phyloP scores from a whole-genome alignment of 2,888 invertebrate genomes.

The Philhelius pedissequus region DNA sequence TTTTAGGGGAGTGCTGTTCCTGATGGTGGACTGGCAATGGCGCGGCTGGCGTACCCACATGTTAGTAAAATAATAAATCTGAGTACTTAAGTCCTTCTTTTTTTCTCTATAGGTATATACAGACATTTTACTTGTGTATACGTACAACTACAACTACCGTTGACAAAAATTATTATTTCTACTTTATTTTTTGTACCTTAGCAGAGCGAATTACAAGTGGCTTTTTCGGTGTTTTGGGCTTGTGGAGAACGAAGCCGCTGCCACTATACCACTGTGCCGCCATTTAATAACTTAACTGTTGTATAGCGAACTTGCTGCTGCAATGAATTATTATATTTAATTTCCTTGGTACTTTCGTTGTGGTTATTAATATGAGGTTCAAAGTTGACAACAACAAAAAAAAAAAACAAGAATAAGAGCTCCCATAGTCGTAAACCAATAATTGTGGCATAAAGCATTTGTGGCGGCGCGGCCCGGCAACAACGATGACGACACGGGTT shows the following conservation, averaged over 20 bases:
- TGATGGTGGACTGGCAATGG: neutral
- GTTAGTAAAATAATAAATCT: slow-evolving; percentile 58
- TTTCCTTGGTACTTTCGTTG: slow-evolving; percentile 68
- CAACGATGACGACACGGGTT: neutral
- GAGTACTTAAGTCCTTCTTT: slow-evolving; percentile 45
- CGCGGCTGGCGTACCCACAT: neutral
- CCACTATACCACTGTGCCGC: slow-evolving; percentile 30
- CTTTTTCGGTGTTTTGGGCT: slow-evolving; percentile 52
- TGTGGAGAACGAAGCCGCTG: neutral
- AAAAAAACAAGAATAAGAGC: slow-evolving; percentile 27
- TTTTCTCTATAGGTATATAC: neutral
- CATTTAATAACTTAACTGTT: slow-evolving; percentile 67
- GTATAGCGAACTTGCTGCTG: slow-evolving; percentile 45
- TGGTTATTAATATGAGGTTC: slow-evolving; percentile 65
- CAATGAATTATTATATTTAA: slow-evolving; percentile 69
- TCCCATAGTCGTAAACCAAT: slow-evolving; percentile 19
- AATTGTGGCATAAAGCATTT: slow-evolving; percentile 44
- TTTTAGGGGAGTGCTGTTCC: slow-evolving; percentile 19
- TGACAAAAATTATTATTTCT: slow-evolving; percentile 46
- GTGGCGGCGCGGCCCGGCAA: too few species aligned
- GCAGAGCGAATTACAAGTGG: slow-evolving; percentile 68
- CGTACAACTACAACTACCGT: neutral
- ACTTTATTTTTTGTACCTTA: slow-evolving; percentile 37
- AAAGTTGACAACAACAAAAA: slow-evolving; percentile 38
- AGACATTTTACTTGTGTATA: neutral